Conservation (phyloP, 2,888 invertebrate genomes). For the Parnassius orleans region DNA sequence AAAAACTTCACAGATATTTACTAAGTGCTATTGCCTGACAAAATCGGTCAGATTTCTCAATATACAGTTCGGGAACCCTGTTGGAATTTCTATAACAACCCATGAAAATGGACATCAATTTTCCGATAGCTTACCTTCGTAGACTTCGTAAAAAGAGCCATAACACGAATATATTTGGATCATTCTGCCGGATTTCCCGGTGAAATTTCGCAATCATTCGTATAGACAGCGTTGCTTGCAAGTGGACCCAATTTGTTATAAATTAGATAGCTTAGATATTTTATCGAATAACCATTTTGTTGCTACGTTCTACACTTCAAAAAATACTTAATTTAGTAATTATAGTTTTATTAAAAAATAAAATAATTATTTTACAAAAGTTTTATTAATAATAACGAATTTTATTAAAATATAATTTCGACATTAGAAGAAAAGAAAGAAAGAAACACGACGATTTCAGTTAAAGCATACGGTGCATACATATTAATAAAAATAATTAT, state of each 20-base stretch:
- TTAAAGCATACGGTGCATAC: too few species aligned
- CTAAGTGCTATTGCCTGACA: not conserved
- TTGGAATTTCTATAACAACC: slow-evolving; percentile 8
- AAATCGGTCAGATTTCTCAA: slow-evolving; percentile 9
- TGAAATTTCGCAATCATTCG: slow-evolving; percentile 1
- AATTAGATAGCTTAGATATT: too few species aligned
- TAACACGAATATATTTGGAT: slow-evolving; percentile 17
- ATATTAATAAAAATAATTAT: too few species aligned
- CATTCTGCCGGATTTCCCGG: slow-evolving; percentile 3
- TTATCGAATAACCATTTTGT: too few species aligned
- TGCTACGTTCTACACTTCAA: too few species aligned
- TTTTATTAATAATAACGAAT: too few species aligned
- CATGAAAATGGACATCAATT: slow-evolving; percentile 24
- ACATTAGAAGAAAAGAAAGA: too few species aligned
- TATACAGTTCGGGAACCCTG: slow-evolving; percentile 1
- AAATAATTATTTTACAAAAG: too few species aligned
- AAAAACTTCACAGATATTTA: not conserved
- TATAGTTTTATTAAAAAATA: too few species aligned
- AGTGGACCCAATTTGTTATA: slow-evolving; percentile 6
- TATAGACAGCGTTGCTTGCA: not conserved
- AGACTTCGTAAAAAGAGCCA: slow-evolving; percentile 9
- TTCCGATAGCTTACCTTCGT: slow-evolving; percentile 23
- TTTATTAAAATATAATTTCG: too few species aligned
- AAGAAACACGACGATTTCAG: too few species aligned
- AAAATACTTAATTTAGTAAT: too few species aligned